phyloP scores from a whole-genome alignment of 2,797 vertebrate genomes.

The Brotula barbata region DNA sequence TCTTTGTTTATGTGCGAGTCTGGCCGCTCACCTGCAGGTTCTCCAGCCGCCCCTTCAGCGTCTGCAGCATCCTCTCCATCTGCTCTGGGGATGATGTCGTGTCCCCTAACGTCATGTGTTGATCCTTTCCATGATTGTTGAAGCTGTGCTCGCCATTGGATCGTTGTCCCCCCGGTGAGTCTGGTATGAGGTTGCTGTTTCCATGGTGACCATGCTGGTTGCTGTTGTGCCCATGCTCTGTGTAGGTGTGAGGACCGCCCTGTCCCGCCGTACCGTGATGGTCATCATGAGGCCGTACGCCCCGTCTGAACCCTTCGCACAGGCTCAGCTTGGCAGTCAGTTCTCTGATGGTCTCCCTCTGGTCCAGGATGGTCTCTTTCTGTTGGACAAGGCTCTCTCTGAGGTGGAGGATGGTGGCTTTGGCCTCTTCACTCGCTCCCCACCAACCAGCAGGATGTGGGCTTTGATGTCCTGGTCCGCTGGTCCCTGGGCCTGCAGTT shows the following conservation, averaged over 20 bases:
- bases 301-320: slow-evolving; percentile 79
- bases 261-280: slow-evolving; percentile 47
- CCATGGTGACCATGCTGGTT: slow-evolving; percentile 61
- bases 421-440: slow-evolving; percentile 82
- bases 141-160: slow-evolving; percentile 52
- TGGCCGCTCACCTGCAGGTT: slow-evolving; percentile 80
- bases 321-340: slow-evolving; percentile 83
- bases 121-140: slow-evolving; percentile 69
- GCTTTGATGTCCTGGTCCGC: slow-evolving; percentile 65
- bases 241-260: slow-evolving; percentile 41
- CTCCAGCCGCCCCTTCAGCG: slow-evolving; percentile 83
- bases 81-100: slow-evolving; percentile 75
- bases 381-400: slow-evolving; percentile 84
- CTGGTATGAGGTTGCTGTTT: slow-evolving; percentile 70
- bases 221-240: slow-evolving; percentile 51
- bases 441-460: slow-evolving; percentile 71
- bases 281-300: slow-evolving; percentile 46
- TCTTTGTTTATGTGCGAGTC: slow-evolving; percentile 34
- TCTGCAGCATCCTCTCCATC: slow-evolving; percentile 81
- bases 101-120: slow-evolving; percentile 63
- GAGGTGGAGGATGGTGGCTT: slow-evolving; percentile 83
- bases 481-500: slow-evolving; percentile 39
- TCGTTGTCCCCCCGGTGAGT: slow-evolving; percentile 60
- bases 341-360: slow-evolving; percentile 84
- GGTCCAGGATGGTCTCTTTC: slow-evolving; percentile 85